A percentile compares a stretch with the other conserved stretches of the same genome.
phyloP scores from a whole-genome alignment of 2,888 invertebrate species.

The Megamerina dolium region DNA sequence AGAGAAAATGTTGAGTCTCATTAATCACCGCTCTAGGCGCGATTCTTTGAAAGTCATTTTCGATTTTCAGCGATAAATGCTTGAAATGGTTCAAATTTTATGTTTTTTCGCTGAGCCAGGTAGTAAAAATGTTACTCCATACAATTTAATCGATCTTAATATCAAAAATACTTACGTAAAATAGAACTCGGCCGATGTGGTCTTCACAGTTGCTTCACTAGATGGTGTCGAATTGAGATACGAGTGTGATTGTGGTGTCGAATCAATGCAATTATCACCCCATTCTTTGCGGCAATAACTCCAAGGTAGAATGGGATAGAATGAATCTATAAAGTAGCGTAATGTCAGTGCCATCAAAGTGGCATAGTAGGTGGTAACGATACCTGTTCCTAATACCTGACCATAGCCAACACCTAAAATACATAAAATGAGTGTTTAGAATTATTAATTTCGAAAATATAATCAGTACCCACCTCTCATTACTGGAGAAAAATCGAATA shows the following conservation, averaged over 20 bases:
- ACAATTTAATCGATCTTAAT: too few species aligned
- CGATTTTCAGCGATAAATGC: too few species aligned
- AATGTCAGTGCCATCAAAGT: slow-evolving; percentile 61
- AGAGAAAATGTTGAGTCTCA: too few species aligned
- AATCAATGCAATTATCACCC: slow-evolving; percentile 45
- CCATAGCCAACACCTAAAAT: slow-evolving; percentile 55
- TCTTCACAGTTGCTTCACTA: slow-evolving; percentile 22
- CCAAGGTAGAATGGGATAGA: slow-evolving; percentile 59
- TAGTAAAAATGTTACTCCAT: too few species aligned
- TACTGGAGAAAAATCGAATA: slow-evolving; percentile 60
- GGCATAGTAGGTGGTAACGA: slow-evolving; percentile 62
- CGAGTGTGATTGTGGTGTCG: slow-evolving; percentile 23
- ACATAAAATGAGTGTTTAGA: not conserved
- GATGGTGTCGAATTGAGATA: slow-evolving; percentile 11
- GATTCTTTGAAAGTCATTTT: too few species aligned
- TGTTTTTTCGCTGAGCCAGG: too few species aligned
- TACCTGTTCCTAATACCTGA: slow-evolving; percentile 52
- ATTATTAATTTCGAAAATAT: not conserved
- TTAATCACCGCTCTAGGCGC: too few species aligned
- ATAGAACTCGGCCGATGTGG: slow-evolving; percentile 48
- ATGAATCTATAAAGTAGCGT: slow-evolving; percentile 60
- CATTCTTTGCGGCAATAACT: slow-evolving; percentile 55
- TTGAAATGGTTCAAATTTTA: too few species aligned
- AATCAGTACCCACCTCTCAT: slow-evolving; percentile 56
- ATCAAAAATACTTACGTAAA: slow-evolving; percentile 42